Conservation (phyloP, 1,140 invertebrate species). For the Agrypnia vestita region DNA sequence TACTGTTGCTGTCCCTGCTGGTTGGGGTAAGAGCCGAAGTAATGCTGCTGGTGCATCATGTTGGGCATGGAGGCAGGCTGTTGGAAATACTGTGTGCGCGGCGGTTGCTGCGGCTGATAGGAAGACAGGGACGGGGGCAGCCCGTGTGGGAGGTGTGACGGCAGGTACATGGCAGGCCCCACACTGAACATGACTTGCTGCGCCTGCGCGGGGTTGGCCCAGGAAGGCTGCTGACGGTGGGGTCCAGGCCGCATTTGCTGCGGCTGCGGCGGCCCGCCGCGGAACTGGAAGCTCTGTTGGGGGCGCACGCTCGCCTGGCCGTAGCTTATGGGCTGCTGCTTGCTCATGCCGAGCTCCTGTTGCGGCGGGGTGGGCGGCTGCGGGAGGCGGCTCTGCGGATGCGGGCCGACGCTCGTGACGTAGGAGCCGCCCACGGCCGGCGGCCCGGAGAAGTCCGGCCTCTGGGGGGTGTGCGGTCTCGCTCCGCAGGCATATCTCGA, state of each 20-base stretch:
- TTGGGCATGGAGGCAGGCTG: constrained; percentile 37
- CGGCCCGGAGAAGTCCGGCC: constrained; percentile 41
- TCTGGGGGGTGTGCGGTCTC: constrained; percentile 49
- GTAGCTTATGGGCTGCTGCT: constrained; percentile 45
- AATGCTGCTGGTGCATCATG: constrained; percentile 31
- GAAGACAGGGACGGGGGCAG: constrained; percentile 14
- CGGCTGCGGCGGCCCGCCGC: constrained; percentile 32
- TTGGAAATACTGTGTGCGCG: constrained; percentile 33
- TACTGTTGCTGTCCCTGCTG: constrained; percentile 41
- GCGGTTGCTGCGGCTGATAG: constrained; percentile 35
- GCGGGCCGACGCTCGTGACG: constrained; percentile 2
- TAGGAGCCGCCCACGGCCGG: constrained; percentile 16
- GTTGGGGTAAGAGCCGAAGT: constrained; percentile 11
- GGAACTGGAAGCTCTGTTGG: constrained; percentile 32
- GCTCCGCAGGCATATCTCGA: constrained; percentile 23
- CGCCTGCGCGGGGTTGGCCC: constrained; percentile 20
- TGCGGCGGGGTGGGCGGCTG: constrained; percentile 37
- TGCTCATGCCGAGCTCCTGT: neutral
- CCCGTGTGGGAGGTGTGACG: neutral
- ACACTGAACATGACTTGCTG: constrained; percentile 22
- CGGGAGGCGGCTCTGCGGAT: constrained; percentile 19
- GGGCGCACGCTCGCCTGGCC: constrained; percentile 17
- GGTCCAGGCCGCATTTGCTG: constrained; percentile 9
- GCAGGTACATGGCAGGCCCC: constrained; percentile 8
- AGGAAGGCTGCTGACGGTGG: constrained; percentile 33